These are phyloP conservation scores for Typhlomys cinereus DNA, from an alignment of 2,113 vertebrate species.

Conservation along the genomic window DNA sequence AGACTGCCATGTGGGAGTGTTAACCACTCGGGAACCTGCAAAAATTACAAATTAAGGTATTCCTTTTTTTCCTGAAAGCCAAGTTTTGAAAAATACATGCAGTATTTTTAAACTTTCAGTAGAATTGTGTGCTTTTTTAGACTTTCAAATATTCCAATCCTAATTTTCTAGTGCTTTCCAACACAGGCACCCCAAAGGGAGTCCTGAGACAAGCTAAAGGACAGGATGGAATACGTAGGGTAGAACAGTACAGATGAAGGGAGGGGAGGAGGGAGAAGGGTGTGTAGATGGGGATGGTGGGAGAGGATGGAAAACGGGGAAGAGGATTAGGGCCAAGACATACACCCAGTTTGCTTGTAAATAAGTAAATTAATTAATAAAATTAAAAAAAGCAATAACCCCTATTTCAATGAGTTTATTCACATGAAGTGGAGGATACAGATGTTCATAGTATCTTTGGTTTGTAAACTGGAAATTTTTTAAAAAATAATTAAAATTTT, in stretches of 20 bases:
- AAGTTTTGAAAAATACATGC: background rate
- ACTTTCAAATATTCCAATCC: background rate
- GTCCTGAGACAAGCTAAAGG: too few species aligned
- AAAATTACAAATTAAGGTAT: background rate
- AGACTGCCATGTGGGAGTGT: background rate
- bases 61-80: rapidly evolving
- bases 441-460: background rate
- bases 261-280: too few species aligned
- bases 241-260: too few species aligned
- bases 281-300: too few species aligned
- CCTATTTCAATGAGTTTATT: background rate
- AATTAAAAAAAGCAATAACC: too few species aligned
- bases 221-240: too few species aligned
- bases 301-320: too few species aligned
- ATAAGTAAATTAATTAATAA: too few species aligned
- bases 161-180: background rate
- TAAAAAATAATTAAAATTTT: background rate
- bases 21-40: background rate
- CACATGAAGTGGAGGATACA: background rate
- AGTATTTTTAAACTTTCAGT: background rate
- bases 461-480: background rate
- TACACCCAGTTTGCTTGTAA: too few species aligned
- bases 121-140: background rate
- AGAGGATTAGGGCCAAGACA: too few species aligned
- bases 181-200: too few species aligned